A percentile compares a stretch with the other conserved stretches of the same genome.
phyloP scores from a whole-genome alignment of 2,113 vertebrate genomes.

The Scophthalmus maximus region DNA sequence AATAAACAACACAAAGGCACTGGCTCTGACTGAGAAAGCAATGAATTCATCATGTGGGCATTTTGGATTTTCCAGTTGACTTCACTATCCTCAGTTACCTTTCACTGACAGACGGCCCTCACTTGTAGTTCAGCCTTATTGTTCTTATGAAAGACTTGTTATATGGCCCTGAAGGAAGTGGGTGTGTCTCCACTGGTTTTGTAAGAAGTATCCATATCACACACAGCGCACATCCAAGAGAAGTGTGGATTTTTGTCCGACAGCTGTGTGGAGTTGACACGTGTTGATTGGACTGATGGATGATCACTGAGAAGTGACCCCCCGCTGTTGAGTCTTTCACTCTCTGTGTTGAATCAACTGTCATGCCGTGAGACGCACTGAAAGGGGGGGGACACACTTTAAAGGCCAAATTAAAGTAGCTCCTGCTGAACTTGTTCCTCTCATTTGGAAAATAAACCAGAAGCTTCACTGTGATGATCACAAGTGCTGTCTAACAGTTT shows the following conservation, averaged over 20 bases:
- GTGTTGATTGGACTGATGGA: constrained; percentile 23
- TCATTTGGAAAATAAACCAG: constrained; percentile 30
- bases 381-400: no score
- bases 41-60: constrained; percentile 8
- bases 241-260: neutral
- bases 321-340: no score
- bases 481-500: constrained; percentile 12
- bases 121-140: neutral
- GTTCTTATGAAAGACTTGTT: neutral
- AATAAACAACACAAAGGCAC: neutral
- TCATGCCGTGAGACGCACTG: neutral
- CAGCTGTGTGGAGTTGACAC: neutral
- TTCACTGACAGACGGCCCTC: constrained; percentile 9
- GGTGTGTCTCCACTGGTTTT: constrained; percentile 21
- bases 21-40: constrained; percentile 4
- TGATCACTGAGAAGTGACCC: no score
- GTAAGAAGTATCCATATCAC: neutral
- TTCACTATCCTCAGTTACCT: neutral
- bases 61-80: constrained; percentile 7
- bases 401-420: neutral
- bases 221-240: neutral
- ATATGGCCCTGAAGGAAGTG: constrained; percentile 5
- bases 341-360: neutral
- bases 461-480: constrained; percentile 30
- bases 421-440: constrained; percentile 16